phyloP scores from a whole-genome alignment of 2,888 invertebrate genomes.

The Megalurothrips usitatus region DNA sequence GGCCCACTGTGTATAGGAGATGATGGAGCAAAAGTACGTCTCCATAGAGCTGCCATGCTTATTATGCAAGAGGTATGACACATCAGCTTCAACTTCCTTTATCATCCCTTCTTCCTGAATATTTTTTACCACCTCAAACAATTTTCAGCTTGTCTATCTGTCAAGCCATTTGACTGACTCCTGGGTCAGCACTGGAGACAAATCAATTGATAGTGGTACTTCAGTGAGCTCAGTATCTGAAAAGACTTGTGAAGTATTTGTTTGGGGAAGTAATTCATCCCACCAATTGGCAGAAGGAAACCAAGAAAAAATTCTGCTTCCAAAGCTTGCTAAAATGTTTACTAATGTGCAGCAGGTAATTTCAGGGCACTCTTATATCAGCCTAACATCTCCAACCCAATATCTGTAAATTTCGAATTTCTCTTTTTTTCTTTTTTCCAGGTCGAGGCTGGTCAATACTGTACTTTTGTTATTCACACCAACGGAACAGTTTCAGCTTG shows the following conservation, averaged over 20 bases:
- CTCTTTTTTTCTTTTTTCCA: slow-evolving; percentile 39
- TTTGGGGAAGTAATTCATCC: slow-evolving; percentile 63
- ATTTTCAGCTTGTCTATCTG: not conserved
- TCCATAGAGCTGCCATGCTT: slow-evolving; percentile 53
- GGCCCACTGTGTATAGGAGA: slow-evolving; percentile 33
- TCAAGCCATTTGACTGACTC: slow-evolving; percentile 13
- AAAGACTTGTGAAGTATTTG: slow-evolving; percentile 54
- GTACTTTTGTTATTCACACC: slow-evolving; percentile 57
- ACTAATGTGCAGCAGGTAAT: slow-evolving; percentile 54
- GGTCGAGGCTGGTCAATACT: slow-evolving; percentile 62
- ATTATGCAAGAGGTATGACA: slow-evolving; percentile 50
- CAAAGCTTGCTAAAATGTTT: slow-evolving; percentile 55
- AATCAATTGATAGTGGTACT: slow-evolving; percentile 13
- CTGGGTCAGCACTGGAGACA: not conserved
- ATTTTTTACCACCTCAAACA: not conserved
- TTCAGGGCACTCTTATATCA: not conserved
- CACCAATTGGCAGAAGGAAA: slow-evolving; percentile 59
- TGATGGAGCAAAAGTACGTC: slow-evolving; percentile 40
- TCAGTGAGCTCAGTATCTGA: not conserved
- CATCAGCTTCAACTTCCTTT: not conserved
- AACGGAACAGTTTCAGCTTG: slow-evolving; percentile 58
- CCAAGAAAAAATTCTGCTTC: slow-evolving; percentile 56
- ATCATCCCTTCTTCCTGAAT: too few species aligned
- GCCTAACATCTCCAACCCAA: not conserved
- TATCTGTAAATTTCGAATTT: slow-evolving; percentile 27